These are phyloP conservation scores for Poecilia gillii DNA, from an alignment of 2,797 vertebrate genomes.

Conservation along the genomic window DNA sequence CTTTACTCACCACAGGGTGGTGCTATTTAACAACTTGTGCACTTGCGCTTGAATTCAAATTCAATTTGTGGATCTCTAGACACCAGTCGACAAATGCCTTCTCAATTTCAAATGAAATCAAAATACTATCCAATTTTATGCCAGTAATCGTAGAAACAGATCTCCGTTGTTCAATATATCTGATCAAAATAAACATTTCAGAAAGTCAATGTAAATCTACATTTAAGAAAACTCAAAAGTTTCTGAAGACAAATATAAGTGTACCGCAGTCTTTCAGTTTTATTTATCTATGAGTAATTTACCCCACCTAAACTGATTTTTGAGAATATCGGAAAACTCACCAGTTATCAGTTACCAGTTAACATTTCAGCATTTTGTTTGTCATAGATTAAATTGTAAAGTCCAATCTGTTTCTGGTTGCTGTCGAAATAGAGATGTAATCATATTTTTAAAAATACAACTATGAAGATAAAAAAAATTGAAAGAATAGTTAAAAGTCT, in stretches of 20 bases:
- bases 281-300: neutral
- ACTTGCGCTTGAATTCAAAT: neutral
- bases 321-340: neutral
- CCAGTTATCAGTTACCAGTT: neutral
- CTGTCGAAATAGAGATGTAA: neutral
- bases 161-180: neutral
- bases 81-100: neutral
- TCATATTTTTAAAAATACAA: neutral
- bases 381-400: neutral
- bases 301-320: neutral
- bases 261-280: neutral
- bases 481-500: neutral
- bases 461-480: neutral
- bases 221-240: neutral
- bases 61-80: neutral
- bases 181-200: neutral
- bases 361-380: neutral
- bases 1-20: conserved; percentile 1
- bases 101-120: neutral
- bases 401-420: neutral
- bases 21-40: conserved; percentile 53
- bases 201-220: neutral
- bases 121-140: neutral
- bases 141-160: neutral
- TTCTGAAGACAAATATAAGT: neutral